Evolutionary conservation across 37 sponge, comb jelly and placozoan species (phyloP), one percentile per base, ranked within the genome.

Genomic region (Geodia barretti): DNA sequence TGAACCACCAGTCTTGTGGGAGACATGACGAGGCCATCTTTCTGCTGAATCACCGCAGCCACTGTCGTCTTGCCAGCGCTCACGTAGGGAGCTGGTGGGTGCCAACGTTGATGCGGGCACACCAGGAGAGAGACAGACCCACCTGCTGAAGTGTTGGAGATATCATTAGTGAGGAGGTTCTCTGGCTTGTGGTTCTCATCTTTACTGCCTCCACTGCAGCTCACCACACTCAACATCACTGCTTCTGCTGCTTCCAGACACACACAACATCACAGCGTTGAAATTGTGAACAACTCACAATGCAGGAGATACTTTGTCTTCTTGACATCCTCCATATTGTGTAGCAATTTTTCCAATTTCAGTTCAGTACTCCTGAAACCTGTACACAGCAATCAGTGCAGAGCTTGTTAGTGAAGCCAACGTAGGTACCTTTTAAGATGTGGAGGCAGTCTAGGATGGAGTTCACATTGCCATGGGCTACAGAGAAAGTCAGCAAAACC

Each of bases 401-500:
- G 47, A 2, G 20, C 2, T 7, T 7, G 62, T 40, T 24, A 4
- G 35, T 17, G 47, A 2, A 3, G 25, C 26, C 3, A n/a, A 60
- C 34, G 40, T 7, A 54, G 68, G 33, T 26, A 92, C 86, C 81
- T 60, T 74, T 33, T 41, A 90, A 77, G 35, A 85, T 77, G 63
- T 74, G 74, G 38, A 93, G 67, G 4, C 43, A 38, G 64, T 86
- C 83, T 11, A 93, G 76, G 38, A 93, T 88, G 33, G 66, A 76
- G 73, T 89, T 89, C 43, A 82, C 81, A 79, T 82, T 78, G 70
- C 93, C 93, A 75, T 78, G 90, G 47, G 87, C 82, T 25, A 90
- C 54, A 9, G 90, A 61, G 70, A 90, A 90, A 9, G 72, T 60
- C 11, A 85, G 54, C 62, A 90, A 60, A 28, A 86, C 54, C 17